Evolutionary conservation across 2,113 vertebrate genomes (phyloP).

Genomic region (Catharus fuscescens): DNA sequence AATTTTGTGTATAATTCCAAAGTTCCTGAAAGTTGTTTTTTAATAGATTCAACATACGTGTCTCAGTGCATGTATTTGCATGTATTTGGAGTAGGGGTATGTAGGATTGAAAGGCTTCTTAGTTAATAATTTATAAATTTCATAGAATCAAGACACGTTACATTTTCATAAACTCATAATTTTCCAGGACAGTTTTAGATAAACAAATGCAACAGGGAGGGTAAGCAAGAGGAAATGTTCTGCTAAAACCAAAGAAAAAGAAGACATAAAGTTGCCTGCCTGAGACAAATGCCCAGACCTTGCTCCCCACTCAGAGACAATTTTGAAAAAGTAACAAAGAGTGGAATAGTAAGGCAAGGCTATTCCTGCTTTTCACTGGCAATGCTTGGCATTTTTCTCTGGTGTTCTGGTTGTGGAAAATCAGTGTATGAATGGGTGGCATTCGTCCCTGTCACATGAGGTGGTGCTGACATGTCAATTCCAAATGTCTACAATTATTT

Average conservation of each 20-base stretch:
- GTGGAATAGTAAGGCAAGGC: neutral
- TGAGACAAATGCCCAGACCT: neutral
- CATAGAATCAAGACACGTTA: neutral
- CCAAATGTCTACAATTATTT: neutral
- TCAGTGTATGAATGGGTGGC: neutral
- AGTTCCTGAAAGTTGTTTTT: neutral
- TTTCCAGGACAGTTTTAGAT: neutral
- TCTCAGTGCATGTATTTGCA: neutral
- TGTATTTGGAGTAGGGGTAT: neutral
- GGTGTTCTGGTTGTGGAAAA: neutral
- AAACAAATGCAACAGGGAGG: neutral
- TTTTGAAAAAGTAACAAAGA: conserved; percentile 26
- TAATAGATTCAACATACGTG: neutral
- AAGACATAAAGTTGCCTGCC: neutral
- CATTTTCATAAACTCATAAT: neutral
- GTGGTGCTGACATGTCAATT: neutral
- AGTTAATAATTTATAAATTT: neutral
- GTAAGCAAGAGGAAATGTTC: neutral
- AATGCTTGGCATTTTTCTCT: neutral
- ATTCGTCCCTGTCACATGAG: neutral
- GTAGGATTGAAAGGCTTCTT: neutral
- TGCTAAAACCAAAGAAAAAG: neutral
- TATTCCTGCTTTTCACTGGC: neutral
- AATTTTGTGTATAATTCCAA: neutral
- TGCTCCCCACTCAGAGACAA: neutral